Conservation (phyloP, 2,797 vertebrate species). For the Ispidina lecontei region DNA sequence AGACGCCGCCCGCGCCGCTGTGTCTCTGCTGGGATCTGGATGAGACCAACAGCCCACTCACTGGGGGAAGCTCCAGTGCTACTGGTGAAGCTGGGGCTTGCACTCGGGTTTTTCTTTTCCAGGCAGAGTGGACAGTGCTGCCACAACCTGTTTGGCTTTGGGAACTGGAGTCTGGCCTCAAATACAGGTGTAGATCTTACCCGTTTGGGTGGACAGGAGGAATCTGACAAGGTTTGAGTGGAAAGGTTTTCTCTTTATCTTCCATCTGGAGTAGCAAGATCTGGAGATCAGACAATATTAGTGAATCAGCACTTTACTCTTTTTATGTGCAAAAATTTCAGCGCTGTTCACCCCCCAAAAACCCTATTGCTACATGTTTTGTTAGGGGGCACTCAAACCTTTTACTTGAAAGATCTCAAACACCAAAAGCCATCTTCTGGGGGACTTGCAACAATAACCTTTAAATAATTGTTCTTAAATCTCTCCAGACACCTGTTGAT, state of each 20-base stretch:
- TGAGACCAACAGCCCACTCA: background rate
- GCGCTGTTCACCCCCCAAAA: background rate
- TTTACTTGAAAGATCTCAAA: background rate
- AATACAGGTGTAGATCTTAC: background rate
- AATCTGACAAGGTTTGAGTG: background rate
- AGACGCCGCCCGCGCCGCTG: background rate
- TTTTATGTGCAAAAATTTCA: background rate
- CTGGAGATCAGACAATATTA: background rate
- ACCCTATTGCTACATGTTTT: background rate
- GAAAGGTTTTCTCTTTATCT: background rate
- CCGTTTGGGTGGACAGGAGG: background rate
- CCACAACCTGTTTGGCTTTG: background rate
- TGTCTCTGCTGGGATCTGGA: background rate
- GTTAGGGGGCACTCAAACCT: background rate
- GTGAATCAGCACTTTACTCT: background rate
- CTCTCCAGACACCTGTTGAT: background rate
- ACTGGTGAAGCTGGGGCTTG: background rate
- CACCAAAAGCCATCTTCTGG: background rate
- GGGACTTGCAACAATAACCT: background rate
- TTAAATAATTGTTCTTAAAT: background rate
- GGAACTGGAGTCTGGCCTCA: background rate
- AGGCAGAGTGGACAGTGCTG: background rate
- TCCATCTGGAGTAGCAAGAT: background rate
- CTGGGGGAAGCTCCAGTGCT: fast-evolving
- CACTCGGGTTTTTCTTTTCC: background rate